Evolutionary conservation across 2,113 vertebrate species (phyloP), one percentile per base, ranked within the genome.

Genomic region (Phylloscopus whistleri): DNA sequence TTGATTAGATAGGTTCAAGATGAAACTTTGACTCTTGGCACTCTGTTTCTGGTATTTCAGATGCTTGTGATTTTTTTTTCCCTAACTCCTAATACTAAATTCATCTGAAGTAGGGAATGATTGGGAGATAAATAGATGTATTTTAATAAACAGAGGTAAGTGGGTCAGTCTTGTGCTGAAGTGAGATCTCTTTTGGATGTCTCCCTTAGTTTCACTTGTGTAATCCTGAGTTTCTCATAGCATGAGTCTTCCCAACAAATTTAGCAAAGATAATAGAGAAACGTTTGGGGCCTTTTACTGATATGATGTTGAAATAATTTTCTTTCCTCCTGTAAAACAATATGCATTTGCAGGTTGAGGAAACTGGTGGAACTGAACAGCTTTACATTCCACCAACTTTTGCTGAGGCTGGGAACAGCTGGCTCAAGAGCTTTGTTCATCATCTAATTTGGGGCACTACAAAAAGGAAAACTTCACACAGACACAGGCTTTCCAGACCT

Each of bases 401-500:
- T 89, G 31, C 33, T 87, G 70, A 68, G 69, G 31, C 41, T 83
- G 78, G 74, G 41, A 90, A 78, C 19, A 33, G 43, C 70, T 39
- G 56, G 14, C 48, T 39, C 64, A 52, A 76, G 53, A 82, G 15
- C 31, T 89, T 75, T 87, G 27, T 60, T 93, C 55, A 24, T 87
- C 37, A 33, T 73, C 49, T 69, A 72, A 79, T 84, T 82, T 88
- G 28, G 16, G 35, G 28, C 69, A 80, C 75, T 80, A 44, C 84
- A 77, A 83, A 83, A 93, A 53, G 12, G 20, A 55, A 89, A 88
- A 58, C 51, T 91, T 94, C 81, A 92, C 55, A 64, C 13, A 90
- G 49, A 72, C 37, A n/a, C 33, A 85, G 62, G 30, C 67, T 86
- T 90, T 94, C 41, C 72, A 95, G 87, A 80, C 84, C 68, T 94